Base-by-base conservation (phyloP, 2,888 invertebrate genomes). In the Lochmaea capreae region DNA sequence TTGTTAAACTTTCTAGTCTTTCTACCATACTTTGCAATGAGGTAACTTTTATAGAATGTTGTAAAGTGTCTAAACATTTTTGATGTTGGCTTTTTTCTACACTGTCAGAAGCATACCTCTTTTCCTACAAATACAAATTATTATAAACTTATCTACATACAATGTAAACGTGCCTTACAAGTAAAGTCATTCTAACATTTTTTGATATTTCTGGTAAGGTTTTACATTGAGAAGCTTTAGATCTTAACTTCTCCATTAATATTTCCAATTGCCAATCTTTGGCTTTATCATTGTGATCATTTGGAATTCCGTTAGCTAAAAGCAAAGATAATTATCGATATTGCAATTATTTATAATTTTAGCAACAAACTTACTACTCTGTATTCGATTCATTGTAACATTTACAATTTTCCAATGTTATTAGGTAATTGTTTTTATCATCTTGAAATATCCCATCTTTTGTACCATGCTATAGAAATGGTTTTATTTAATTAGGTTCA, bases 41-140 rank as follows among this genome's bases (percentile, higher is more conserved):
- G 74, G 94, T 95, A 2, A 97, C 96, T 90, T 96, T 97, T 79
- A 98, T 97, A 76, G 96, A 96, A 87, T 97, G 95, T 84, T 97
- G 97, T 80, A 98, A 89, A 73, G 95, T 95, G 85, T 98, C 97
- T 77, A 98, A 88, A 86, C 96, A 97, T 88, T 95, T 94, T 86
- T 97, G 97, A 75, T 97, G 89, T 81, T 95, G 95, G 82, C 92
- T 91, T 83, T 95, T 93, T 85, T 97, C 97, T 54, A 93, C 91
- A 81, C 92, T 93, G 83, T 98, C 97, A 69, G 96, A 89, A 5
- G 95, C 93, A 88, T 95, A 96, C 76, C 96, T 90, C 86, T 97
- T 97, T 84, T 97, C 97, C 95, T 95, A 85, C 87, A 86, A 78
- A 67, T 71, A 61, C 54, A 57, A 65, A 49, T 63, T 59, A 57